phyloP scores from a whole-genome alignment of 1,140 invertebrate genomes.

The Eumeta japonica region DNA sequence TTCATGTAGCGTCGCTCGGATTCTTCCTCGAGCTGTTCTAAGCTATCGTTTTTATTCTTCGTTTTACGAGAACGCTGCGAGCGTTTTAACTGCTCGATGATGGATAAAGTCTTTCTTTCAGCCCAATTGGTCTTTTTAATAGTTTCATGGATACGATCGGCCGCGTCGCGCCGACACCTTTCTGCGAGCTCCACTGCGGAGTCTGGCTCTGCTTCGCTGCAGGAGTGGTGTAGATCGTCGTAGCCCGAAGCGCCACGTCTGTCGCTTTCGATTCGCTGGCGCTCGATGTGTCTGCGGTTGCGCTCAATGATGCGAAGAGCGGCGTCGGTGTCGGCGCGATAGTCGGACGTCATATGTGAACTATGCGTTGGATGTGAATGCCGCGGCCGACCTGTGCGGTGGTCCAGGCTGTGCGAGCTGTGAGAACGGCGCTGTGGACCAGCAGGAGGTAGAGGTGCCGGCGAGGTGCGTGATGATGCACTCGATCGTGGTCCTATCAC shows the following conservation, averaged over 20 bases:
- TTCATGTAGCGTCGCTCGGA: constrained; percentile 43
- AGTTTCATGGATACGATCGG: constrained; percentile 43
- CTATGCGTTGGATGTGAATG: constrained; percentile 51
- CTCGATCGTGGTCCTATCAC: constrained; percentile 57
- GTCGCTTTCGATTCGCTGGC: constrained; percentile 37
- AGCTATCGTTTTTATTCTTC: constrained; percentile 46
- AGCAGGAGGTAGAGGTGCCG: constrained; percentile 27
- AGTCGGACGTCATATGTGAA: constrained; percentile 45
- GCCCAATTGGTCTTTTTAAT: constrained; percentile 54
- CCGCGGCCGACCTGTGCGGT: constrained; percentile 42
- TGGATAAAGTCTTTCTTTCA: constrained; percentile 43
- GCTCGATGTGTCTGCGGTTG: constrained; percentile 53
- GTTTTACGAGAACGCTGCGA: constrained; percentile 41
- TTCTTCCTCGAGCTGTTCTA: constrained; percentile 38
- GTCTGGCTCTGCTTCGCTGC: constrained; percentile 33
- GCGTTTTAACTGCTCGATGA: constrained; percentile 46
- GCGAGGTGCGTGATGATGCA: constrained; percentile 33
- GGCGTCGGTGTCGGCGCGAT: constrained; percentile 59
- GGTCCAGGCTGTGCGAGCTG: constrained; percentile 51
- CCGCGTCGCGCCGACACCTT: constrained; percentile 27
- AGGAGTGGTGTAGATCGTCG: constrained; percentile 38
- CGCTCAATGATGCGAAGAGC: constrained; percentile 54
- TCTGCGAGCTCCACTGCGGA: constrained; percentile 18
- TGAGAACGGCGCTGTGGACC: constrained; percentile 40
- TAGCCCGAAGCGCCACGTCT: constrained; percentile 24